Percentiles rank a stretch among this genome's conserved stretches.
Conservation (phyloP, 2,113 vertebrate genomes). For the Apus apus region DNA sequence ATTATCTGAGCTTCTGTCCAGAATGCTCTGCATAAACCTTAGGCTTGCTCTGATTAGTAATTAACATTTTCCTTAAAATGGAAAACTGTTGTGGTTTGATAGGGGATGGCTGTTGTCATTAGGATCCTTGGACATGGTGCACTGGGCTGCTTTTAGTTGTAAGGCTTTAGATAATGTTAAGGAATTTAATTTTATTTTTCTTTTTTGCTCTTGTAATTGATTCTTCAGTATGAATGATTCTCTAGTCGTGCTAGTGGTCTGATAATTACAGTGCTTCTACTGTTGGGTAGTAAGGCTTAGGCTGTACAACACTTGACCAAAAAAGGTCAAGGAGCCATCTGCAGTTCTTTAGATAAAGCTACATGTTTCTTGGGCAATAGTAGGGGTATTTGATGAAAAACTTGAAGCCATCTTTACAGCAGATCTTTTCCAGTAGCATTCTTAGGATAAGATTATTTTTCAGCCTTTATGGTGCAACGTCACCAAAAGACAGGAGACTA, state of each 20-base stretch:
- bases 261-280: neutral
- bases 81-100: neutral
- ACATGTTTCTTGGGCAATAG: rapidly evolving
- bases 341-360: neutral
- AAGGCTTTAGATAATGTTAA: neutral
- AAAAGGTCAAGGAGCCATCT: neutral
- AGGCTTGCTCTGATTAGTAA: neutral
- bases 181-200: neutral
- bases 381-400: neutral
- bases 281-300: neutral
- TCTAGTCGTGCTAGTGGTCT: neutral
- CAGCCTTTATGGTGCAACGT: neutral
- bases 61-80: neutral
- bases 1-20: neutral
- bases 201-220: neutral
- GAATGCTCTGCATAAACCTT: neutral
- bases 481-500: neutral
- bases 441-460: neutral
- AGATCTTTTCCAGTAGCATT: neutral
- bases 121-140: rapidly evolving
- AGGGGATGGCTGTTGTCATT: neutral
- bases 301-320: neutral
- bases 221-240: neutral
- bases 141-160: neutral
- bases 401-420: neutral